Base-by-base conservation (phyloP, 2,113 vertebrate species). In the Sminthopsis crassicaudata region DNA sequence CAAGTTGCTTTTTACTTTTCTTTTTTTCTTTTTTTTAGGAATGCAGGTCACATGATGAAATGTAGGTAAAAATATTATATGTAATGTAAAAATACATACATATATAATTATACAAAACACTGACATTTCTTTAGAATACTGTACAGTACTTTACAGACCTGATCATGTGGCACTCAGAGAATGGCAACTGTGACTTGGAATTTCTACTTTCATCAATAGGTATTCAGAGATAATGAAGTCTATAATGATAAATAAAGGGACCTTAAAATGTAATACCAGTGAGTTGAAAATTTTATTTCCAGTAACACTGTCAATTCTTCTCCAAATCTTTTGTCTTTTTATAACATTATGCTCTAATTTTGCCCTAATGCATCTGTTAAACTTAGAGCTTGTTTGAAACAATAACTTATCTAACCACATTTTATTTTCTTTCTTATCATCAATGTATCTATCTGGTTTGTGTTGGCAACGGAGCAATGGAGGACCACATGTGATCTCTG, bases 11-110 rank as follows among this genome's bases (percentile, higher is more conserved):
- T n/a, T n/a, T n/a, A n/a, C n/a, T n/a, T n/a, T n/a, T n/a, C 48
- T 48, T 48, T 48, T 48, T 51, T 51, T 51, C 0, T 51, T 50
- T 97, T 97, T 97, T 98, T 98, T 97, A 96, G 97, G 91, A 90
- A 97, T 98, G 96, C 96, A n/a, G 97, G 94, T 91, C 46, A 0
- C 92, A 95, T 91, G 97, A 98, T 97, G 89, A 95, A 46, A 51
- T 94, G 48, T n/a, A 3, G 24, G 23, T 88, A 95, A 97, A 97
- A 97, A 96, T 95, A 84, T 84, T 19, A 76, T 19, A 76, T 76
- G 16, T 76, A 76, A n/a, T 67, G 30, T 36, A 67, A 5, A 60
- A 60, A 53, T 3, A 55, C 54, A 25, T 36, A 76, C 36, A n/a
- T 22, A n/a, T 8, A 84, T n/a, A 42, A 42, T 42, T 23, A 84